Conservation (phyloP, 2,113 vertebrate species). For the Apus apus region DNA sequence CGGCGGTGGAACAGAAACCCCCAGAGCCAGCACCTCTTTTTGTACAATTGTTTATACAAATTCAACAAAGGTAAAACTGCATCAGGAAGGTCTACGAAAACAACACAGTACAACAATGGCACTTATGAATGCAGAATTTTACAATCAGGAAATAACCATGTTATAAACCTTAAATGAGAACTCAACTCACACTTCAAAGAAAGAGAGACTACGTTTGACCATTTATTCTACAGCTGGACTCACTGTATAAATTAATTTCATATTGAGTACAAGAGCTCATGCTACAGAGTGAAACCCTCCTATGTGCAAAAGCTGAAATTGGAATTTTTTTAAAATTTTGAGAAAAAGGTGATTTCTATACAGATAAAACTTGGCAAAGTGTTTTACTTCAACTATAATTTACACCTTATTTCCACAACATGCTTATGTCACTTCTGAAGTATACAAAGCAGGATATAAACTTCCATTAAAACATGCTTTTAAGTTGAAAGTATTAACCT, state of each 20-base stretch:
- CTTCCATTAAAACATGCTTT: constrained; percentile 81
- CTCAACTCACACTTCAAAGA: constrained; percentile 73
- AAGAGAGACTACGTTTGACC: constrained; percentile 69
- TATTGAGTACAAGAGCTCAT: constrained; percentile 76
- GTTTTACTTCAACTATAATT: constrained; percentile 74
- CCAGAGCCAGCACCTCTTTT: constrained; percentile 59
- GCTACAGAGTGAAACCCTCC: constrained; percentile 75
- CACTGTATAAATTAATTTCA: constrained; percentile 74
- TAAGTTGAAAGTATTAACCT: constrained; percentile 71
- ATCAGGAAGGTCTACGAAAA: constrained; percentile 77
- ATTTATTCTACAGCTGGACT: constrained; percentile 75
- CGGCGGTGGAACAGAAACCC: constrained; percentile 38
- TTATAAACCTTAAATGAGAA: constrained; percentile 74
- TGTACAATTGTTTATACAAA: constrained; percentile 85
- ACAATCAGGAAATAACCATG: constrained; percentile 74
- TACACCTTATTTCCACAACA: constrained; percentile 78
- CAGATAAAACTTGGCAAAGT: constrained; percentile 72
- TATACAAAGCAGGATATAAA: constrained; percentile 74
- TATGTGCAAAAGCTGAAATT: constrained; percentile 75
- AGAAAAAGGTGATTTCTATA: constrained; percentile 75
- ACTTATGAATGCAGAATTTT: constrained; percentile 78
- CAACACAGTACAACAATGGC: constrained; percentile 82
- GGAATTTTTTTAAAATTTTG: constrained; percentile 65
- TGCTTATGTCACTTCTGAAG: constrained; percentile 76
- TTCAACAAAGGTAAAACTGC: constrained; percentile 82